Conservation (phyloP, 2,797 vertebrate genomes). For the Neomorphus geoffroyi region DNA sequence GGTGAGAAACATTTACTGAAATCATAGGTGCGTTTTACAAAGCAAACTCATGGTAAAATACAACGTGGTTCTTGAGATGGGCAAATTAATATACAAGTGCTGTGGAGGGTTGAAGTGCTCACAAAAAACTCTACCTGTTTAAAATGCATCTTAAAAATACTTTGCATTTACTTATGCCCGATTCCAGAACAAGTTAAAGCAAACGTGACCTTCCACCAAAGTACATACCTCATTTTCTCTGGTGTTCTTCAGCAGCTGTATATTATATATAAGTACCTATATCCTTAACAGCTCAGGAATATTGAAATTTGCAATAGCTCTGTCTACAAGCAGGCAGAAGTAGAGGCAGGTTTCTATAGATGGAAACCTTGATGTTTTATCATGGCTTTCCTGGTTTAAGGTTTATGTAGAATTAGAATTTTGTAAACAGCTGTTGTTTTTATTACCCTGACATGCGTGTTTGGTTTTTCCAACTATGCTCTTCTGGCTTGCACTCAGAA, state of each 20-base stretch:
- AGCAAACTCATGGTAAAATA: not conserved
- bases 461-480: not conserved
- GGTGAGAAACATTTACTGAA: not conserved
- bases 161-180: not conserved
- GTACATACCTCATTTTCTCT: conserved; percentile 26
- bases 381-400: conserved; percentile 37
- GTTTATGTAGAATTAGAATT: conserved; percentile 33
- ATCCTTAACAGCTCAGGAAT: conserved; percentile 65
- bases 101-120: not conserved
- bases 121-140: not conserved
- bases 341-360: conserved; percentile 62
- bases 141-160: not conserved
- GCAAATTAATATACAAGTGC: not conserved
- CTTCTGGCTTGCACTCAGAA: not conserved
- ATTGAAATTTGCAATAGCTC: conserved; percentile 67
- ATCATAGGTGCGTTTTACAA: not conserved
- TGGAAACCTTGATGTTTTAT: conserved; percentile 37
- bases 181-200: not conserved
- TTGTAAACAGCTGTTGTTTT: not conserved
- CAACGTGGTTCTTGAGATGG: not conserved
- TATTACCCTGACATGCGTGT: not conserved
- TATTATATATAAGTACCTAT: conserved; percentile 7
- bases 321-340: conserved; percentile 71
- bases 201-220: not conserved
- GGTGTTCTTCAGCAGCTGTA: conserved; percentile 52